Base-by-base conservation (phyloP, 2,888 invertebrate genomes). In the Philaethria dido region DNA sequence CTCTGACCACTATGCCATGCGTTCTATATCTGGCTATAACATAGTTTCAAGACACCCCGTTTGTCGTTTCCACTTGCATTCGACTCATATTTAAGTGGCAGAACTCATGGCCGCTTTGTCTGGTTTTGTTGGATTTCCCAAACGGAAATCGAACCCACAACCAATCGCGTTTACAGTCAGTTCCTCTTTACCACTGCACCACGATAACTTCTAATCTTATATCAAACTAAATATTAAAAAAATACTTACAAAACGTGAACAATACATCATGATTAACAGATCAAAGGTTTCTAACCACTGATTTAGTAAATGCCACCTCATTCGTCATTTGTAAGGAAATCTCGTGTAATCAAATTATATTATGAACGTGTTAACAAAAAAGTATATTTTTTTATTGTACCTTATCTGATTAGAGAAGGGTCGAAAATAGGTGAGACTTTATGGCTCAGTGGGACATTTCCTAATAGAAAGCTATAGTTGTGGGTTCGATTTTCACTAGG, bases 211-310 rank as follows among this genome's bases (percentile, higher is more conserved):
- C 29, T 8, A 45, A n/a, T n/a, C n/a, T n/a, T n/a, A n/a, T n/a
- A n/a, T n/a, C n/a, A n/a, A n/a, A n/a, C n/a, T n/a, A n/a, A 59
- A 14, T 29, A 45, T 3, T 11, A 14, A 29, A 60, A 29, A 60
- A 60, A 45, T 16, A 36, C 4, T 13, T 22, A 6, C 16, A 18
- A 59, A 59, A 45, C 16, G 33, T 11, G 45, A 60, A 45, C 14
- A 54, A 73, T 73, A 70, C 70, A 73, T 73, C 69, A 72, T 61
- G 48, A 50, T 62, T 68, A 64, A 59, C 55, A 70, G 72, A 74
- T 73, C 73, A 73, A 74, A 73, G 70, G 47, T 39, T 16, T 20
- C 18, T 39, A 20, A 66, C 47, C 50, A 59, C 64, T 64, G 69
- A 64, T 69, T 69, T 70, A 70, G 55, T 50, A 70, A 69, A 72